Evolutionary conservation across 2,797 vertebrate genomes (phyloP).

Genomic region (Numenius phaeopus): DNA sequence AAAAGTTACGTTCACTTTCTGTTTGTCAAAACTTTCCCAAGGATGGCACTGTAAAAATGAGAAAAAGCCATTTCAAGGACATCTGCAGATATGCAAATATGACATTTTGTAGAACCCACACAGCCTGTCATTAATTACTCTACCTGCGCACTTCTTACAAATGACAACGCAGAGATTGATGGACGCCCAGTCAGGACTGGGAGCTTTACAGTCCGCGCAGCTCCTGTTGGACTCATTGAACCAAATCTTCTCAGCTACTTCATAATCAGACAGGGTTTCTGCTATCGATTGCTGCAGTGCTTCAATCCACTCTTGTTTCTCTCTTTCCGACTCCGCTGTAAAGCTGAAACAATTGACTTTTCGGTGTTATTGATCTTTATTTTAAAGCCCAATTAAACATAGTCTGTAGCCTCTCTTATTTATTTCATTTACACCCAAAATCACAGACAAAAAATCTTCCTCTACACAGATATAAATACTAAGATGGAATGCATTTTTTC

Average conservation of each 20-base stretch:
- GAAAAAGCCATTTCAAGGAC: not conserved
- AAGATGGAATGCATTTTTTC: not conserved
- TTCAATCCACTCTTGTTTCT: conserved; percentile 96
- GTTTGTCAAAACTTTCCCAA: conserved; percentile 7
- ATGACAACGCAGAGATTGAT: conserved; percentile 97
- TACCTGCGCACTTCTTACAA: conserved; percentile 97
- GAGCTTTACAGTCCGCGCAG: conserved; percentile 92
- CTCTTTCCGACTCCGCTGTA: conserved; percentile 91
- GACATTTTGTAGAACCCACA: not conserved
- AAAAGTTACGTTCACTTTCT: not conserved
- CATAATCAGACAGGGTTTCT: conserved; percentile 96
- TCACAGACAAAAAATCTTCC: conserved; percentile 18
- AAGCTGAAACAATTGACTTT: conserved; percentile 91
- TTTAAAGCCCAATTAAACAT: conserved; percentile 86
- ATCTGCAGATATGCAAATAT: conserved; percentile 14
- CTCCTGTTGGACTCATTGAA: conserved; percentile 94
- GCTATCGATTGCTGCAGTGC: conserved; percentile 94
- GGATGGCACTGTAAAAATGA: not conserved
- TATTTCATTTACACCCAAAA: conserved; percentile 53
- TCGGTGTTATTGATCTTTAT: conserved; percentile 84
- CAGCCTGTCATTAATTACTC: conserved; percentile 65
- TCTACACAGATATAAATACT: not conserved
- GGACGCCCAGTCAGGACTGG: conserved; percentile 94
- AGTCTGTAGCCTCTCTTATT: conserved; percentile 72
- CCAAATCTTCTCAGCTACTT: conserved; percentile 99